Percentiles rank a stretch among this genome's conserved stretches.
Evolutionary conservation across 2,888 invertebrate genomes (phyloP).

Genomic region (Cylindroiulus punctatus): DNA sequence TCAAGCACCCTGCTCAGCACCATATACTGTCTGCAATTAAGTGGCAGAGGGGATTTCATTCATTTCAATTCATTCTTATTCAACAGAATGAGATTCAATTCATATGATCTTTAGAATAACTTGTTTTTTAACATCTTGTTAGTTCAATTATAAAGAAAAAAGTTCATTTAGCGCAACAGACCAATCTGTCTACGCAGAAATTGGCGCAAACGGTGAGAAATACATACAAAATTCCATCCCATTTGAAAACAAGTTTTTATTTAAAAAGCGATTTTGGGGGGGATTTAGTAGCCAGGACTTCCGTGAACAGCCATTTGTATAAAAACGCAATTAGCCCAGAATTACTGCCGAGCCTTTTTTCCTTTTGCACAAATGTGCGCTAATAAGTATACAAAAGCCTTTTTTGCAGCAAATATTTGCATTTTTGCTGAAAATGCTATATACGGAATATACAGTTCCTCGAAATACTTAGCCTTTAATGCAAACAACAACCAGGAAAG

Average conservation of each 20-base stretch:
- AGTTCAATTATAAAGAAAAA: no score
- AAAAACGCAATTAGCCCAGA: slow-evolving; percentile 18
- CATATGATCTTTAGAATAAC: no score
- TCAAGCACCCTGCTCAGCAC: no score
- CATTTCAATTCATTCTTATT: no score
- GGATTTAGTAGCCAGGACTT: background rate
- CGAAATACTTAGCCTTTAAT: slow-evolving; percentile 4
- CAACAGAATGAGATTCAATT: no score
- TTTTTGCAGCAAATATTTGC: slow-evolving; percentile 18
- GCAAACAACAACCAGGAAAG: background rate
- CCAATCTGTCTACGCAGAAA: slow-evolving; percentile 55
- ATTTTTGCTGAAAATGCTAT: background rate
- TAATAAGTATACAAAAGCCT: background rate
- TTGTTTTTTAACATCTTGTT: no score
- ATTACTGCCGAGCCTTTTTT: slow-evolving; percentile 18
- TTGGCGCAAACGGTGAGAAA: background rate
- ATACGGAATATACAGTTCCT: background rate
- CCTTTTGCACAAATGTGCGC: slow-evolving; percentile 1
- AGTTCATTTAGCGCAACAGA: no score
- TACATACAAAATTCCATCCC: background rate
- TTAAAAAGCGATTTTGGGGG: background rate
- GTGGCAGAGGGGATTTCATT: no score
- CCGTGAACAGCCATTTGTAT: background rate
- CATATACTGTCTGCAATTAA: no score
- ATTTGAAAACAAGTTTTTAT: slow-evolving; percentile 4